Evolutionary conservation across 2,113 vertebrate species (phyloP).

Genomic region (Phyllostomus hastatus): DNA sequence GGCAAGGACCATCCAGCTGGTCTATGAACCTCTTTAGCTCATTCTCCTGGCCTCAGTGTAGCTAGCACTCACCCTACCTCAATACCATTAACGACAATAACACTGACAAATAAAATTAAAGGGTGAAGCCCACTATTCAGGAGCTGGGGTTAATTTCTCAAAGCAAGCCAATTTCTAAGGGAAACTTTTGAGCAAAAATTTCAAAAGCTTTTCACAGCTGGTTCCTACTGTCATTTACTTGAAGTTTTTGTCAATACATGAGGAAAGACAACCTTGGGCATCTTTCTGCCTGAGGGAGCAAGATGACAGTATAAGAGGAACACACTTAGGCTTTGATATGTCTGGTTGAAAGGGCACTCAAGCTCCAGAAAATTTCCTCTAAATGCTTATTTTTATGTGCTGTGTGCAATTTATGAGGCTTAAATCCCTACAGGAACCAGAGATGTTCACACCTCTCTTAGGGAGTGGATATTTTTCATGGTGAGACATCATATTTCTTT

Average conservation of each 20-base stretch:
- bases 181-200: constrained; percentile 20
- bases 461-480: background rate
- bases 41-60: background rate
- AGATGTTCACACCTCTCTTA: background rate
- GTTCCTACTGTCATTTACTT: constrained; percentile 22
- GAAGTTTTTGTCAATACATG: constrained; percentile 36
- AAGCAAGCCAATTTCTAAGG: constrained; percentile 31
- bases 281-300: background rate
- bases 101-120: constrained; percentile 4
- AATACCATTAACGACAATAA: background rate
- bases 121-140: background rate
- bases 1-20: background rate
- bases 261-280: constrained; percentile 8
- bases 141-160: background rate
- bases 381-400: constrained; percentile 10
- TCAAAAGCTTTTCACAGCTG: constrained; percentile 51
- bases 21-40: background rate
- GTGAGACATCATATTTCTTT: background rate
- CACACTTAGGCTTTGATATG: constrained; percentile 19
- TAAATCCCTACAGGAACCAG: background rate
- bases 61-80: background rate
- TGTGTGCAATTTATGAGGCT: background rate
- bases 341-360: background rate
- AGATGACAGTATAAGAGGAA: background rate
- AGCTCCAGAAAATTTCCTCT: background rate